Percentiles rank a stretch among this genome's conserved stretches.
Evolutionary conservation across 2,888 invertebrate species (phyloP).

Genomic region (Ormia ochracea): DNA sequence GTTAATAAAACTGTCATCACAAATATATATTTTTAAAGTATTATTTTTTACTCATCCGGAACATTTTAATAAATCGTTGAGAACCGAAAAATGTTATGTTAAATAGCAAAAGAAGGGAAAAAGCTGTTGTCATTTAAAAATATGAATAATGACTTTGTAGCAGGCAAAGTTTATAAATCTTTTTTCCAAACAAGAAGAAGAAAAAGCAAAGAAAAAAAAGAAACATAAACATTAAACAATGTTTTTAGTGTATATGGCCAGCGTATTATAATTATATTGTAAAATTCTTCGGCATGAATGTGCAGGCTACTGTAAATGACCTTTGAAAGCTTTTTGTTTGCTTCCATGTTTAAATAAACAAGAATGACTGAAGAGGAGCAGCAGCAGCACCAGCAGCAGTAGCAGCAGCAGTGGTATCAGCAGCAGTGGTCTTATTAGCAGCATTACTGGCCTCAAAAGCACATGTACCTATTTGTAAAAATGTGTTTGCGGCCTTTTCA

Average conservation of each 20-base stretch:
- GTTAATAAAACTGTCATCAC: constrained; percentile 61
- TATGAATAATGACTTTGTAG: constrained; percentile 59
- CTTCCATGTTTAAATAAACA: constrained; percentile 37
- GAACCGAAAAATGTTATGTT: constrained; percentile 31
- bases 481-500: constrained; percentile 25
- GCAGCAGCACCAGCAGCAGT: too few relatives aligned
- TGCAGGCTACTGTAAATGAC: constrained; percentile 47
- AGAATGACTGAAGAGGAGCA: not conserved
- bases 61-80: constrained; percentile 44
- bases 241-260: not conserved
- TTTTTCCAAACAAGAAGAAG: not conserved
- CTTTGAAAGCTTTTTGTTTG: constrained; percentile 44
- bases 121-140: constrained; percentile 43
- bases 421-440: too few relatives aligned
- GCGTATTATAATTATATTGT: constrained; percentile 40
- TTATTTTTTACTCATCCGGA: not conserved
- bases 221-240: not conserved
- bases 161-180: constrained; percentile 60
- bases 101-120: constrained; percentile 13
- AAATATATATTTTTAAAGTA: constrained; percentile 26
- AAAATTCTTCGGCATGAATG: not conserved
- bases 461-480: constrained; percentile 5
- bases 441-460: too few relatives aligned
- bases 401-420: too few relatives aligned
- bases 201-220: not conserved